Percentiles rank a stretch among this genome's conserved stretches.
Evolutionary conservation across 2,113 vertebrate genomes (phyloP).

Genomic region (Rana temporaria): DNA sequence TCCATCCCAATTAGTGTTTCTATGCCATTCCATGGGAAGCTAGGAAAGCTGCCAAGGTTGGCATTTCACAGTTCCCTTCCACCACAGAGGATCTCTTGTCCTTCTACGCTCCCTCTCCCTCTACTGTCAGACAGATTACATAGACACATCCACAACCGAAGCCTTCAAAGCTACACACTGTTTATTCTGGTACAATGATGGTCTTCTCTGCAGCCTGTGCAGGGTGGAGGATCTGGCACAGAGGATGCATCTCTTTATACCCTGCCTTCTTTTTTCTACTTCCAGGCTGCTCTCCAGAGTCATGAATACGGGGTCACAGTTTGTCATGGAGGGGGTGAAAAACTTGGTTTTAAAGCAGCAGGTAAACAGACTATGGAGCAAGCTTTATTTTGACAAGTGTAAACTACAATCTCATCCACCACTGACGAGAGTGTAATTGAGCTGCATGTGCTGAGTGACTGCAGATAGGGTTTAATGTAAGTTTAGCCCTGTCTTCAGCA

Average conservation of each 20-base stretch:
- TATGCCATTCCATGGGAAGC: conserved; percentile 7
- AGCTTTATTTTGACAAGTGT: conserved; percentile 30
- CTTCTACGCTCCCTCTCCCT: background rate
- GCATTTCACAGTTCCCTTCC: background rate
- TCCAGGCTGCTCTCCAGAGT: conserved; percentile 92
- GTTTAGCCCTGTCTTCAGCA: background rate
- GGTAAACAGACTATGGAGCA: conserved; percentile 71
- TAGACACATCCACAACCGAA: background rate
- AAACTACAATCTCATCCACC: background rate
- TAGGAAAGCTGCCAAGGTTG: background rate
- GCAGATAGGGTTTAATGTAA: background rate
- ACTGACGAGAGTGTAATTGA: background rate
- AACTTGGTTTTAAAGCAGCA: conserved; percentile 97
- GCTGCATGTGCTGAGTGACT: background rate
- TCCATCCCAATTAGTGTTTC: conserved; percentile 4
- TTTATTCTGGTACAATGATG: conserved; percentile 5
- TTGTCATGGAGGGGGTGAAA: conserved; percentile 99
- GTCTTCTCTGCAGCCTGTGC: background rate
- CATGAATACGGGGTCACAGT: conserved; percentile 97
- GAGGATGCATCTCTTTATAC: conserved; percentile 18
- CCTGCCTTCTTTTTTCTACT: conserved; percentile 53
- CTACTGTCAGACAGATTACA: background rate
- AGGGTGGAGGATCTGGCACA: background rate
- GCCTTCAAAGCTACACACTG: conserved; percentile 25
- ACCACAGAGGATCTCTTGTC: conserved; percentile 1